phyloP scores from a whole-genome alignment of 2,797 vertebrate genomes.

The Gambusia yucatana region DNA sequence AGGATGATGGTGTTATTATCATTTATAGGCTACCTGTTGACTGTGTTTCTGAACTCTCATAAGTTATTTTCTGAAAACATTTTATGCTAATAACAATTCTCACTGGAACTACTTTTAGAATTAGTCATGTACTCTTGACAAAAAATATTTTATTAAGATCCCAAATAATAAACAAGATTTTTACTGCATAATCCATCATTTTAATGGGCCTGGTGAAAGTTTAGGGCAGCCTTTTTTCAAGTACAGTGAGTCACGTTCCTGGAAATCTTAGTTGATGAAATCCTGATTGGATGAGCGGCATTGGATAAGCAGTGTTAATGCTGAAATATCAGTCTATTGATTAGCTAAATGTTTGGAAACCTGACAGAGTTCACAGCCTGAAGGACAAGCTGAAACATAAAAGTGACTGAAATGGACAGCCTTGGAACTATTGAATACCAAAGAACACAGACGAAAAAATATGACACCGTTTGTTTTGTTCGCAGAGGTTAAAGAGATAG shows the following conservation, averaged over 20 bases:
- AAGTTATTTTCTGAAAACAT: not conserved
- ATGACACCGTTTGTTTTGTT: constrained; percentile 7
- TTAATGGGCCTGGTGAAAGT: not conserved
- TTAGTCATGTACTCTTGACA: not conserved
- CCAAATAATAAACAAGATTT: not conserved
- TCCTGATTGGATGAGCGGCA: constrained; percentile 4
- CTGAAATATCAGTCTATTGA: constrained; percentile 32
- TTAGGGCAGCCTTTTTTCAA: not conserved
- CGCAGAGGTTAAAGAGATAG: constrained; percentile 41
- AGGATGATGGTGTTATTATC: not conserved
- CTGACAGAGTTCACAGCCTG: constrained; percentile 26
- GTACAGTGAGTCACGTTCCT: constrained; percentile 20
- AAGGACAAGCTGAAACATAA: constrained; percentile 28
- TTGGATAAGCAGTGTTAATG: constrained; percentile 31
- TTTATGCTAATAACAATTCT: not conserved
- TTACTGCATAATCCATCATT: not conserved
- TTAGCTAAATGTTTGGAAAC: constrained; percentile 35
- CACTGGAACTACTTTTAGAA: not conserved
- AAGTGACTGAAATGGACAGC: not conserved
- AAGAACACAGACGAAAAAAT: constrained; percentile 27
- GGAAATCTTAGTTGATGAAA: constrained; percentile 20
- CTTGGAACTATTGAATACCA: constrained; percentile 26
- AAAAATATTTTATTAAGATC: not conserved
- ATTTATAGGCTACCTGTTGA: not conserved
- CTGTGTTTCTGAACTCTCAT: not conserved